Conservation (phyloP, 2,888 invertebrate genomes). For the Caenorhabditis sp. region DNA sequence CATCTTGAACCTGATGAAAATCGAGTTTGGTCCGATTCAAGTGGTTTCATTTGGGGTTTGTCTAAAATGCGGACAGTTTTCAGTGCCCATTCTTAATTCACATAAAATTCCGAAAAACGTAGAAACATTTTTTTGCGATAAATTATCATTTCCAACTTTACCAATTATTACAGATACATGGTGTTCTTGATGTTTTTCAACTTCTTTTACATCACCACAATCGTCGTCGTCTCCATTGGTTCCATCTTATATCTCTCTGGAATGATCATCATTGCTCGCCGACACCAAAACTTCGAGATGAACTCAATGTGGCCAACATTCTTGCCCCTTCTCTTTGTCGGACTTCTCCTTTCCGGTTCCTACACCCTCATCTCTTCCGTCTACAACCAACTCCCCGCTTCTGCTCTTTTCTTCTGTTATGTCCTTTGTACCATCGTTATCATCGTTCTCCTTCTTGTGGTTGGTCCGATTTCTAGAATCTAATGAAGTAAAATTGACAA, state of each 20-base stretch:
- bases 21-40: no score
- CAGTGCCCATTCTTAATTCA: no score
- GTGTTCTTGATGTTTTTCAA: conserved; percentile 30
- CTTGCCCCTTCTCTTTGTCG: conserved; percentile 23
- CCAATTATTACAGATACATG: conserved; percentile 8
- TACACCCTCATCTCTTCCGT: conserved; percentile 24
- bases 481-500: neutral
- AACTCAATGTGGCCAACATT: conserved; percentile 22
- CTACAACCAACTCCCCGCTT: conserved; percentile 32
- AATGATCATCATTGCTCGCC: conserved; percentile 25
- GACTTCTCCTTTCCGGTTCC: conserved; percentile 29
- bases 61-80: no score
- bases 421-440: conserved; percentile 16
- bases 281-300: conserved; percentile 17
- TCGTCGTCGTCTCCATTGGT: conserved; percentile 20
- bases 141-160: neutral
- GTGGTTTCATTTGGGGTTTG: no score
- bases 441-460: conserved; percentile 20
- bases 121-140: neutral
- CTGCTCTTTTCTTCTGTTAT: conserved; percentile 20
- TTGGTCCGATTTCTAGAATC: neutral
- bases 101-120: neutral
- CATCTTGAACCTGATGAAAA: no score
- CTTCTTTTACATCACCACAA: conserved; percentile 21
- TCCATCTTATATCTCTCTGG: conserved; percentile 21